These are phyloP conservation scores for Pelecanoides urinatrix DNA, from an alignment of 2,113 vertebrate species.

Conservation along the genomic window DNA sequence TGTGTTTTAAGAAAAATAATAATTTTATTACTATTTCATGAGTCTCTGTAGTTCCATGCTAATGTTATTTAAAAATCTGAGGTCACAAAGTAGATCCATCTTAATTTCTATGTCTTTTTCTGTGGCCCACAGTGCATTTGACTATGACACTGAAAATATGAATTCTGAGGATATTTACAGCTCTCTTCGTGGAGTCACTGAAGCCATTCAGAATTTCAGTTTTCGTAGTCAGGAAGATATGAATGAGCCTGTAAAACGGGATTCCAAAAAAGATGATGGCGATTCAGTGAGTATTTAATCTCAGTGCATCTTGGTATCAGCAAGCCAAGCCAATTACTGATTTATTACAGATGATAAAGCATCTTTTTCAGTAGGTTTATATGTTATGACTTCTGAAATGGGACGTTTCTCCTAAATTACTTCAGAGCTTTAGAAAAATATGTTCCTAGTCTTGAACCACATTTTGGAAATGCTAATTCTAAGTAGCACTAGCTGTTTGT, in stretches of 20 bases:
- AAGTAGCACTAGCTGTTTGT: not conserved
- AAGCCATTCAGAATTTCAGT: conserved; percentile 97
- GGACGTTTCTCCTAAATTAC: not conserved
- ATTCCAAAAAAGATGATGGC: conserved; percentile 79
- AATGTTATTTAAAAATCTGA: not conserved
- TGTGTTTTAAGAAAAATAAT: not conserved
- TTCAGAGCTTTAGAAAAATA: not conserved
- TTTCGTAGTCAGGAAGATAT: conserved; percentile 96
- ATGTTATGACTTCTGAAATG: not conserved
- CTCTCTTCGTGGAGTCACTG: conserved; percentile 93
- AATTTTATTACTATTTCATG: not conserved
- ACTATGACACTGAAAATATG: conserved; percentile 98
- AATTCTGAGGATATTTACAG: conserved; percentile 99
- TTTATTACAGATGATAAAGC: not conserved
- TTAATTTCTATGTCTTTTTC: not conserved
- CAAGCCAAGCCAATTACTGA: not conserved
- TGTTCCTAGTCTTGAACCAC: not conserved
- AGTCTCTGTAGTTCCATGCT: not conserved
- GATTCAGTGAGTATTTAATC: conserved; percentile 74
- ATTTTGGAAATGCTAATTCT: not conserved
- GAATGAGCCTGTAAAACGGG: conserved; percentile 87
- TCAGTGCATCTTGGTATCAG: not conserved
- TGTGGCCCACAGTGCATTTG: conserved; percentile 82
- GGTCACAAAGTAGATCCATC: not conserved
- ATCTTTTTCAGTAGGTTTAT: not conserved